These are phyloP conservation scores for Microtus ochrogaster DNA, from an alignment of 2,113 vertebrate species.

Conservation along the genomic window DNA sequence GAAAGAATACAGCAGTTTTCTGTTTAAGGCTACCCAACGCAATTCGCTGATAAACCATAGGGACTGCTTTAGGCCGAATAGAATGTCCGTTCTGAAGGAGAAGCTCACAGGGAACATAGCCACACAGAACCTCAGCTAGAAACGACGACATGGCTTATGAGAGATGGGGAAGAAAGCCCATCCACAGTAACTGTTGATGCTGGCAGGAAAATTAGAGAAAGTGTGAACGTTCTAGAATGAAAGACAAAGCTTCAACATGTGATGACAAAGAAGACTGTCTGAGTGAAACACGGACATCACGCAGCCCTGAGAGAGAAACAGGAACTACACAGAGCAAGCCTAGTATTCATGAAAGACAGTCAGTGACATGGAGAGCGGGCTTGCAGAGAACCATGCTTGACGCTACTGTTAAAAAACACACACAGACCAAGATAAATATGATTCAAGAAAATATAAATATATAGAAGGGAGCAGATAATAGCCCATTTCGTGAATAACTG, in stretches of 20 bases:
- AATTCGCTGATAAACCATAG: background rate
- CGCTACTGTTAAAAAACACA: background rate
- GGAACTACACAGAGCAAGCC: background rate
- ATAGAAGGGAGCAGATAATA: background rate
- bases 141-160: background rate
- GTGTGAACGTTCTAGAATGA: background rate
- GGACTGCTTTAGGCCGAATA: background rate
- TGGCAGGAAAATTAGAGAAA: background rate
- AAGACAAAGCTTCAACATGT: background rate
- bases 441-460: background rate
- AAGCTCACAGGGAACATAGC: background rate
- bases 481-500: background rate
- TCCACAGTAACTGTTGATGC: rapidly evolving
- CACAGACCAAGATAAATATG: background rate
- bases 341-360: background rate
- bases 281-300: background rate
- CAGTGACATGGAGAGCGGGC: background rate
- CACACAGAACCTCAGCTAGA: background rate
- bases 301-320: background rate
- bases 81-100: background rate
- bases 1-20: background rate
- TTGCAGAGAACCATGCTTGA: background rate
- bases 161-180: background rate
- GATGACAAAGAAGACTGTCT: background rate
- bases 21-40: background rate